Base-by-base conservation (phyloP, 2,888 invertebrate genomes). In the Halocaridina rubra region DNA sequence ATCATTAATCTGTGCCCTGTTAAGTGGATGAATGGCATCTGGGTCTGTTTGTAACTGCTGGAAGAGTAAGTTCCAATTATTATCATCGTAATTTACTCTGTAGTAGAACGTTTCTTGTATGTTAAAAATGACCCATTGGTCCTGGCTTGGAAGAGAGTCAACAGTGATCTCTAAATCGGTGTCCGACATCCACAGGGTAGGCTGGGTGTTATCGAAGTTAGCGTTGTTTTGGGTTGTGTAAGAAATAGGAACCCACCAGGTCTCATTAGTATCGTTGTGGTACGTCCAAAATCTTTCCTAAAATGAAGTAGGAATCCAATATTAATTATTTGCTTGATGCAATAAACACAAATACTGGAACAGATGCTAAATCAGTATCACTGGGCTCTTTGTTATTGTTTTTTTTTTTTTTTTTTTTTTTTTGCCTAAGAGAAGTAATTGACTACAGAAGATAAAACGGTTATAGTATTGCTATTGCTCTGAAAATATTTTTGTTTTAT, bases 1-100 rank as follows among this genome's bases (percentile, higher is more conserved):
- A 89, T 98, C 97, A 8, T 98, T 92, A 33, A 98, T 92, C 90
- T 98, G 97, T 0, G 96, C 97, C 85, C 97, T 92, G 90, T 97
- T 97, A 32, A 95, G 94, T 0, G 94, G 93, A 57, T 94, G 93
- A 72, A 97, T 95, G 89, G 93, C 95, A 13, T 92, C 92, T 0
- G 93, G 92, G 0, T 93, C 92, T 67, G 93, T 92, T 88, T 93
- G 93, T 0, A 96, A 91, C 90, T 92, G 95, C 30, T 92, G 91
- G 0, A 95, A 93, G 3, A 96, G 91, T 89, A 95, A 93, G 88
- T 94, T 93, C 96, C 96, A 96, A 90, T 96, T 96, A 39, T 92
- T 91, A 8, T 91, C 90, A 89, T 96, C 96, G 90, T 96, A 96
- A 90, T 96, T 96, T 0, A 96, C 96, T 3, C 90, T 88, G 1